These are phyloP conservation scores for Ethmia dodecea DNA, from an alignment of 2,888 invertebrate genomes.

Conservation along the genomic window DNA sequence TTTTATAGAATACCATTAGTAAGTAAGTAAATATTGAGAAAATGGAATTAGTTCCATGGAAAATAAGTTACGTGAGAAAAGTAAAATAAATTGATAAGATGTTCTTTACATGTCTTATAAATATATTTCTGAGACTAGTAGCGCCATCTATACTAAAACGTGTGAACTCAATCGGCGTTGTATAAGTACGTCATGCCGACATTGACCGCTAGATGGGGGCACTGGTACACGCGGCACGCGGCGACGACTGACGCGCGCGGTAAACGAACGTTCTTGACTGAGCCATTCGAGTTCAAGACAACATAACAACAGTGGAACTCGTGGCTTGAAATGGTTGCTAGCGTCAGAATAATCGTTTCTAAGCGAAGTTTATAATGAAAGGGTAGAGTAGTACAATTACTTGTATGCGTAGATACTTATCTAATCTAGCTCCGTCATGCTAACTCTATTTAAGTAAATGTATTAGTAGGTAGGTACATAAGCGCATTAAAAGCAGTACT, in stretches of 20 bases:
- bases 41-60: too few species aligned
- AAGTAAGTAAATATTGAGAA: too few species aligned
- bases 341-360: too few species aligned
- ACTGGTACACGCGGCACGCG: constrained; percentile 51
- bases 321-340: constrained; percentile 6
- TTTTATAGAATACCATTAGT: too few species aligned
- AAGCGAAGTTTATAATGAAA: too few species aligned
- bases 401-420: neutral
- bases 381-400: too few species aligned
- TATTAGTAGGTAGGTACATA: neutral
- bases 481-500: too few species aligned
- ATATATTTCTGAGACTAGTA: constrained; percentile 20
- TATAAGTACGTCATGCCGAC: constrained; percentile 61
- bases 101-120: too few species aligned
- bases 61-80: too few species aligned
- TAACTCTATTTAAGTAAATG: neutral
- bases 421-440: neutral
- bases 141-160: constrained; percentile 52
- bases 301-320: constrained; percentile 36
- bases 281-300: constrained; percentile 58
- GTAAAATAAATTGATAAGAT: too few species aligned
- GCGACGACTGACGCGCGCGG: constrained; percentile 56
- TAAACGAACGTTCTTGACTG: constrained; percentile 78
- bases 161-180: constrained; percentile 37
- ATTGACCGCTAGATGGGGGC: constrained; percentile 75